Percentiles rank a stretch among this genome's conserved stretches.
These are phyloP conservation scores for Hylaeus volcanicus DNA, from an alignment of 1,140 invertebrate genomes.

Conservation along the genomic window DNA sequence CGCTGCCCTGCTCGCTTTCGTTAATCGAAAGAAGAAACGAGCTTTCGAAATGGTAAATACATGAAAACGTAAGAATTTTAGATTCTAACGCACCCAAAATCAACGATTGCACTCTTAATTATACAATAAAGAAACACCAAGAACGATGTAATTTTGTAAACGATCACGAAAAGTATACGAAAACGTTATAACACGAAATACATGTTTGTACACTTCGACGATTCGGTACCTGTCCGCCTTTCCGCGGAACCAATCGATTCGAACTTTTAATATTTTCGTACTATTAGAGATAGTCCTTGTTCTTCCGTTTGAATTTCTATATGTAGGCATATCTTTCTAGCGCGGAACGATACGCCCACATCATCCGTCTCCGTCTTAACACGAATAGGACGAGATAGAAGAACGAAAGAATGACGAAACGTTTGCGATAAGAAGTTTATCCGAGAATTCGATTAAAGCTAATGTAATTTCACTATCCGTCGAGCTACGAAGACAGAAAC, in stretches of 20 bases:
- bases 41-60: not conserved
- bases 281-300: too few relatives aligned
- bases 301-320: too few relatives aligned
- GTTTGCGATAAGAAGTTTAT: not conserved
- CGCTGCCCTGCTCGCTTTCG: not conserved
- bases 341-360: too few relatives aligned
- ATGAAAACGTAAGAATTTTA: not conserved
- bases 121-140: constrained; percentile 20
- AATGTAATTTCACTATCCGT: not conserved
- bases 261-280: too few relatives aligned
- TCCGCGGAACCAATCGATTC: not conserved
- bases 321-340: too few relatives aligned
- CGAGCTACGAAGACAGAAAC: not conserved
- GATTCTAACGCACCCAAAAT: not conserved
- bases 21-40: not conserved
- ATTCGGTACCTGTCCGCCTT: not conserved
- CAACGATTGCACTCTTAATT: constrained; percentile 1
- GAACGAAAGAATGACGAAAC: not conserved
- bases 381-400: too few relatives aligned
- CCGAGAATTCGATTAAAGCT: not conserved
- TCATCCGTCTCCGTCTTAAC: too few relatives aligned
- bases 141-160: constrained; percentile 36
- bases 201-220: not conserved
- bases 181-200: constrained; percentile 13
- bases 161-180: not conserved